These are phyloP conservation scores for Gymnoscopelus braueri DNA, from an alignment of 2,797 vertebrate species.

Conservation along the genomic window DNA sequence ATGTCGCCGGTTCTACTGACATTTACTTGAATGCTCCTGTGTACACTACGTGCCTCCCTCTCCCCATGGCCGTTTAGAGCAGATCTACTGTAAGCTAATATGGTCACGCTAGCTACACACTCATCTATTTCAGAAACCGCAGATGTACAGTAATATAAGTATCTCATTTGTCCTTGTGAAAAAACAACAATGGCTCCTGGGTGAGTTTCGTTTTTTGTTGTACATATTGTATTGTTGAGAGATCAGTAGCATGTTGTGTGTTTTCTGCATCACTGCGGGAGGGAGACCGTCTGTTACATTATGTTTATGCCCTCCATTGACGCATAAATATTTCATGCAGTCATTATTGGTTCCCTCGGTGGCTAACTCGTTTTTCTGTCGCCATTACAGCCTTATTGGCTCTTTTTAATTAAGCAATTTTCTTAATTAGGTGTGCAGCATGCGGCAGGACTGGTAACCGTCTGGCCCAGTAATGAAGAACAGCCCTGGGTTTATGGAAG, in stretches of 20 bases:
- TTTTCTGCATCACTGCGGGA: background rate
- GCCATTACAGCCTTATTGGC: constrained; percentile 76
- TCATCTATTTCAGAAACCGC: constrained; percentile 59
- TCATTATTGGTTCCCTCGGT: constrained; percentile 64
- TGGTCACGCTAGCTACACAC: constrained; percentile 44
- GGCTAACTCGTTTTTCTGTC: constrained; percentile 69
- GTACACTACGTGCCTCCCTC: constrained; percentile 53
- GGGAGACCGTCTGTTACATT: background rate
- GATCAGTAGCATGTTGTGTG: background rate
- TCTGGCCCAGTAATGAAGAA: constrained; percentile 71
- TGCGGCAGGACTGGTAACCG: constrained; percentile 63
- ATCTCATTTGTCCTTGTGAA: constrained; percentile 69
- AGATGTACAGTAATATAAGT: constrained; percentile 33
- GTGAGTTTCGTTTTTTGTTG: constrained; percentile 9
- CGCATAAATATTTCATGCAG: constrained; percentile 68
- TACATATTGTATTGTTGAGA: background rate
- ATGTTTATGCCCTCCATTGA: constrained; percentile 37
- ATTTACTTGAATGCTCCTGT: constrained; percentile 64
- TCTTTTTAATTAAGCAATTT: constrained; percentile 80
- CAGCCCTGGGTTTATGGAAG: constrained; percentile 50
- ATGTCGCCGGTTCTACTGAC: constrained; percentile 53
- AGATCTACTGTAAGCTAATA: constrained; percentile 46
- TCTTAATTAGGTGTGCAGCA: constrained; percentile 76
- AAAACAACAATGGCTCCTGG: constrained; percentile 49
- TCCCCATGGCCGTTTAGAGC: constrained; percentile 59